Conservation (phyloP, 2,888 invertebrate genomes). For the Euplexia lucipara region DNA sequence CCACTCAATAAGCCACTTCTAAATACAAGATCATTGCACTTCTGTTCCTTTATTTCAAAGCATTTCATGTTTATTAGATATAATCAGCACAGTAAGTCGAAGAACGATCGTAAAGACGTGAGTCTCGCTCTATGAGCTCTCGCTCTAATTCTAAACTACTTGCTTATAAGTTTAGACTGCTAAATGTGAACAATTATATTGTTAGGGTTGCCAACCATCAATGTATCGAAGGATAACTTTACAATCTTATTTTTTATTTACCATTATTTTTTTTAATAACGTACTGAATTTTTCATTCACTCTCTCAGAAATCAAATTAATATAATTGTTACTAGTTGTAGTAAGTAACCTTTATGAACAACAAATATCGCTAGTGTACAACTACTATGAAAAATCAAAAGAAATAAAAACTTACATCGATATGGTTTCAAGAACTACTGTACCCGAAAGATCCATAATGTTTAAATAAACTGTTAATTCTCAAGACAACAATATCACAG, state of each 20-base stretch:
- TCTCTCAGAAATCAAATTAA: too few species aligned
- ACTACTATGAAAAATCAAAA: background rate
- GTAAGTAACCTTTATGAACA: background rate
- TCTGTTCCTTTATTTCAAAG: background rate
- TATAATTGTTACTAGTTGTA: too few species aligned
- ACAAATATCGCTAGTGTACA: background rate
- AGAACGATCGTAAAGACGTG: background rate
- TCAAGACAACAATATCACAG: conserved; percentile 17
- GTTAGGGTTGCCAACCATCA: too few species aligned
- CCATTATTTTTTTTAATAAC: too few species aligned
- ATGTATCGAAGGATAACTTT: too few species aligned
- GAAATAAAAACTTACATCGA: background rate
- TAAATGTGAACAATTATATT: background rate
- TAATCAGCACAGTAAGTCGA: background rate
- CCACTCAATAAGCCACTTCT: background rate
- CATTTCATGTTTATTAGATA: background rate
- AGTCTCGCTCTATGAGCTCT: background rate
- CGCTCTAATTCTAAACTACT: background rate
- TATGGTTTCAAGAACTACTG: background rate
- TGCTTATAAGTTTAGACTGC: background rate
- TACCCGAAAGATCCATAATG: background rate
- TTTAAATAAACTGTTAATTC: conserved; percentile 19
- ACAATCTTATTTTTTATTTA: too few species aligned
- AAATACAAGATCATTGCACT: background rate
- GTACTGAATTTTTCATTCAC: too few species aligned